Conservation (phyloP, 2,797 vertebrate species). For the Streptopelia turtur region DNA sequence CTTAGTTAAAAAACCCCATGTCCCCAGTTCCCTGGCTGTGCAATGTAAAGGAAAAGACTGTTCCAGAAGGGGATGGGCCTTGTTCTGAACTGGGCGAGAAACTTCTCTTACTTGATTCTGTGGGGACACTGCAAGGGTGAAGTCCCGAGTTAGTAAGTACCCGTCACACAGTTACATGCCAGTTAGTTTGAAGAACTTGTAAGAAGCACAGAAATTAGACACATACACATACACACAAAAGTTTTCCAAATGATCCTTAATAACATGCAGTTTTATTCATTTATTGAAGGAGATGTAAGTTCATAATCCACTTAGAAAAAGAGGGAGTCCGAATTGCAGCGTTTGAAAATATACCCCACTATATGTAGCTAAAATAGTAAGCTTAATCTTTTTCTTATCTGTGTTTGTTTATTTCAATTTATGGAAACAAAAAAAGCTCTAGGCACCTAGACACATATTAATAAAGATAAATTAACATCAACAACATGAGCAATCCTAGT, state of each 20-base stretch:
- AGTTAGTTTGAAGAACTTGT: neutral
- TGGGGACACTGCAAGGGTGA: neutral
- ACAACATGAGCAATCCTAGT: neutral
- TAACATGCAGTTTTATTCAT: neutral
- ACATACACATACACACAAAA: neutral
- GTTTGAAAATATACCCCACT: neutral
- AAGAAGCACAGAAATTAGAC: neutral
- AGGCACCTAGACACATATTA: neutral
- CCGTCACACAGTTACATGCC: neutral
- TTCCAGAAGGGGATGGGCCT: neutral
- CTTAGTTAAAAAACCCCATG: neutral
- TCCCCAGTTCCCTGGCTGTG: neutral
- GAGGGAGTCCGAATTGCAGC: neutral
- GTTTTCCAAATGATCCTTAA: neutral
- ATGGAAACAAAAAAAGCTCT: neutral
- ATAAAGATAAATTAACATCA: conserved; percentile 18
- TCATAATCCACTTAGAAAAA: neutral
- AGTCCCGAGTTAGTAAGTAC: neutral
- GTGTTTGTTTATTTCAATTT: neutral
- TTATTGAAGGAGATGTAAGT: neutral
- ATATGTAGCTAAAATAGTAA: neutral
- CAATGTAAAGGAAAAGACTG: neutral
- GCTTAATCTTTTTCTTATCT: neutral
- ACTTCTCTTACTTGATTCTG: neutral
- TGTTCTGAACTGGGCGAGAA: neutral